Evolutionary conservation across 2,888 invertebrate genomes (phyloP), one percentile per base, ranked within the genome.

Genomic region (Acleris cristana): DNA sequence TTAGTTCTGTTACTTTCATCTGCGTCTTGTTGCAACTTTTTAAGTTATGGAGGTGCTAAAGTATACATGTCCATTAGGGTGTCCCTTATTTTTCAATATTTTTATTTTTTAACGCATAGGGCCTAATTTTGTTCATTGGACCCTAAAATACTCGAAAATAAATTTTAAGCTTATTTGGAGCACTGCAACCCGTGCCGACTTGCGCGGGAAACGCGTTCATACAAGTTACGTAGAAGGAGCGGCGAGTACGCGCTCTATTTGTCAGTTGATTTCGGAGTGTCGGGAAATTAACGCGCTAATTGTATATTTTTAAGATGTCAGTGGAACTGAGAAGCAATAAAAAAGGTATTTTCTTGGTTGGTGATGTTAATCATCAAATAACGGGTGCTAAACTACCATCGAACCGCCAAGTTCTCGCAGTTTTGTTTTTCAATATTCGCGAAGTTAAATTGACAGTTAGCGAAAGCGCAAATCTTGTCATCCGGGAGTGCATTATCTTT

Each of bases 351-450:
- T 69, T 68, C 59, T 56, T 72, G 45, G 60, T 70, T 18, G 69
- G 72, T 51, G 51, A 60, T 3, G 21, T 64, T 48, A 70, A 62
- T 18, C 40, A 71, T 57, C 71, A 71, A 62, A 69, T 71, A 70
- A 65, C 59, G 5, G 71, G 67, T 6, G 52, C 44, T 21, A 21
- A 21, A 21, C 21, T 21, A 21, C 21, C 21, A 21, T 21, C 21
- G 1, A 21, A 21, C 21, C 21, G 21, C 21, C 21, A n/a, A n/a
- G n/a, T n/a, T n/a, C n/a, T n/a, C n/a, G n/a, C n/a, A n/a, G n/a
- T n/a, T n/a, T n/a, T n/a, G 12, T 81, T 94, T 95, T 69, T 94
- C 91, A 74, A 74, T 55, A 73, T 74, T 69, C 73, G 72, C 10
- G 70, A 76, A 71, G 72, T 74, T 4, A 70, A 73, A 30, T 59